These are phyloP conservation scores for Pectinophora gossypiella DNA, from an alignment of 1,140 invertebrate species.

Conservation along the genomic window DNA sequence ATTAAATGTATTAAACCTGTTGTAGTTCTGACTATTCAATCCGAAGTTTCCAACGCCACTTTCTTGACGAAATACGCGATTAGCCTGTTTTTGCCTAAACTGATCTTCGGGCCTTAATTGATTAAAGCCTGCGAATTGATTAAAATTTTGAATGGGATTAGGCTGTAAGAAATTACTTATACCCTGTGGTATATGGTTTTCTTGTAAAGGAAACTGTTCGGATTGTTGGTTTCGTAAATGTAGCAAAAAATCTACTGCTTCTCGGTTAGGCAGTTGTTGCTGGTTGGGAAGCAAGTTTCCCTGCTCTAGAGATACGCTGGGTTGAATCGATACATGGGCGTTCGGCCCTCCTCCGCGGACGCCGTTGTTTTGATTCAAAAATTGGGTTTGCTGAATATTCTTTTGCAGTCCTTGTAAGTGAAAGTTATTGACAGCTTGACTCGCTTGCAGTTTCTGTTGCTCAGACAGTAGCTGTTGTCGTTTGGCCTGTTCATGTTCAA, in stretches of 20 bases:
- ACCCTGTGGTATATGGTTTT: slow-evolving; percentile 71
- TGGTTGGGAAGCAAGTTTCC: slow-evolving; percentile 39
- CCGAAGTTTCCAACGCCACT: slow-evolving; percentile 76
- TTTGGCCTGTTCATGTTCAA: slow-evolving; percentile 65
- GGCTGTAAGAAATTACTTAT: slow-evolving; percentile 59
- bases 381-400: slow-evolving; percentile 42
- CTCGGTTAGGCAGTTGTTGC: slow-evolving; percentile 63
- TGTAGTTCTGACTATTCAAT: slow-evolving; percentile 53
- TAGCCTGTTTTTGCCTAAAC: slow-evolving; percentile 46
- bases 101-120: slow-evolving; percentile 38
- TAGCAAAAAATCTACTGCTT: slow-evolving; percentile 69
- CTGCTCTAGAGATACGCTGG: slow-evolving; percentile 67
- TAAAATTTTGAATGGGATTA: slow-evolving; percentile 34
- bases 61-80: slow-evolving; percentile 68
- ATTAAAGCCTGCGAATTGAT: slow-evolving; percentile 44
- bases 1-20: slow-evolving; percentile 50
- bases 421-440: slow-evolving; percentile 38
- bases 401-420: slow-evolving; percentile 43
- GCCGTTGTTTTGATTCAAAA: slow-evolving; percentile 38
- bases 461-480: slow-evolving; percentile 65
- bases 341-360: slow-evolving; percentile 31
- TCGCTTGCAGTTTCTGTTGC: slow-evolving; percentile 48
- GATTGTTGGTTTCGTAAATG: slow-evolving; percentile 68
- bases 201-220: slow-evolving; percentile 58
- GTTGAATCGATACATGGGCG: slow-evolving; percentile 67